phyloP scores from a whole-genome alignment of 2,113 vertebrate species.

The Lophura nycthemera region DNA sequence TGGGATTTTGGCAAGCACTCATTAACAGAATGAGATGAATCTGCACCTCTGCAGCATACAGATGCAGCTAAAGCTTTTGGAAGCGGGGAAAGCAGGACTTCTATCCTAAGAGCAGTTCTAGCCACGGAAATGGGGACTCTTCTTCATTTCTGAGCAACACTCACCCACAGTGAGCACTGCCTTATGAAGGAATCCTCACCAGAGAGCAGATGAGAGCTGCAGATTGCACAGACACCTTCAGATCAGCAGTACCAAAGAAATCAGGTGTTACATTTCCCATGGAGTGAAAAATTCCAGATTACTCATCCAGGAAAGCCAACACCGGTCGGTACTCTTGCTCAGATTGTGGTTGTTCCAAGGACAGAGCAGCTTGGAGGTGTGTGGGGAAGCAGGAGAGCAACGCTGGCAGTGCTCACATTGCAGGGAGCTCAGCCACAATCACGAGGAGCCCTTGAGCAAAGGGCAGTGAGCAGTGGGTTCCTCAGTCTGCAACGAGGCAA shows the following conservation, averaged over 20 bases:
- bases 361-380: accelerated
- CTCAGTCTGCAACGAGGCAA: neutral
- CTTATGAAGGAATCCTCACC: neutral
- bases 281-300: neutral
- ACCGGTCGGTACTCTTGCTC: neutral
- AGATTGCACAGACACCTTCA: neutral
- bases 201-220: neutral
- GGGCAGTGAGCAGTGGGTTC: neutral
- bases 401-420: accelerated
- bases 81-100: neutral
- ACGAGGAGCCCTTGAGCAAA: neutral
- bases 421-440: neutral
- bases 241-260: neutral
- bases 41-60: neutral
- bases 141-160: neutral
- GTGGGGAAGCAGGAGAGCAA: neutral
- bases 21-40: neutral
- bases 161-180: neutral
- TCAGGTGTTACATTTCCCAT: neutral
- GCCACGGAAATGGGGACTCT: neutral
- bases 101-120: neutral
- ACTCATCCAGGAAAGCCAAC: conserved; percentile 12
- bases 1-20: neutral
- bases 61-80: neutral
- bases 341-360: neutral